Base-by-base conservation (phyloP, 1,140 invertebrate species). In the Pseudomyrmex gracilis region DNA sequence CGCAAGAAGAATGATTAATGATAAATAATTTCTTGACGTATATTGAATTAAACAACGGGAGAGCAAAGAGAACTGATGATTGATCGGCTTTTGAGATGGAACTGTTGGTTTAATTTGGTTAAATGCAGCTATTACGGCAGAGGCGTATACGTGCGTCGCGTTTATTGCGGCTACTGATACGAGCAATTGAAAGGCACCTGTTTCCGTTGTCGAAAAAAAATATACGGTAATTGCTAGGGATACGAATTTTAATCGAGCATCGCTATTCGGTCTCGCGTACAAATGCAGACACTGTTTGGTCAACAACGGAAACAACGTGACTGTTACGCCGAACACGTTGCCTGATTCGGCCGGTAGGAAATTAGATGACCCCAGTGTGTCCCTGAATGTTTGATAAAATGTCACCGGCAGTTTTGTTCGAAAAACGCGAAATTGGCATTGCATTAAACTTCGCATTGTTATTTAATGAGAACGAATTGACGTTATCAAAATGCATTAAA, bases 181-280 rank as follows among this genome's bases (percentile, higher is more conserved):
- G 22, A 20, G 15, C 66, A 70, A 80, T 80, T 71, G 53, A 57
- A 71, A 60, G 53, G 66, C 20, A 17, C 47, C 53, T 49, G 20
- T 71, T 71, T 8, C 12, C 55, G 8, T 80, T 71, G 76, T 70
- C 43, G 66, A n/a, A 45, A 80, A 80, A 51, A 80, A 80, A 58
- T 80, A 70, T 70, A 80, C 64, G 64, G 43, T 80, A 80, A 80
- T 71, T 80, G 76, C 43, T 17, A 49, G 43, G 43, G 15, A 80
- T 49, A 49, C 76, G 66, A 71, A 80, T 80, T 80, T 71, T 80
- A 80, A 80, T 80, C 66, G 76, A 55, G 8, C 76, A 71, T 80
- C 76, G 58, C 76, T 70, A 70, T 80, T 70, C 66, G 22, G 53
- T 58, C 76, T 20, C 2, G 7, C 20, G 34, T 68, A 57, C 64